Conservation (phyloP, 2,113 vertebrate species). For the Sigmodon hispidus region DNA sequence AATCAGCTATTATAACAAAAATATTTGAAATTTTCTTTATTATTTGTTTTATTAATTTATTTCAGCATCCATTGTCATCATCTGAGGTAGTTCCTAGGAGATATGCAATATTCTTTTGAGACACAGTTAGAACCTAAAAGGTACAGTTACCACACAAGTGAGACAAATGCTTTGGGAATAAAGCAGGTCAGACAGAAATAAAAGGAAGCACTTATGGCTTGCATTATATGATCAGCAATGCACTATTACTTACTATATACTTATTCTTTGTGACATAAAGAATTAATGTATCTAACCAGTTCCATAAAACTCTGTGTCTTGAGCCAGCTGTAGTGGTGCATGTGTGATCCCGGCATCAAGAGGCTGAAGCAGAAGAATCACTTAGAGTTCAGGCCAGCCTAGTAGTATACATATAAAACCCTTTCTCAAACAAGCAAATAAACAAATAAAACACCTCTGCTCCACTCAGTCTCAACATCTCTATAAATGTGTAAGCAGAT, state of each 20-base stretch:
- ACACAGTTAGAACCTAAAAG: conserved; percentile 18
- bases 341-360: not conserved
- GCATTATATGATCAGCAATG: not conserved
- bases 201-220: not conserved
- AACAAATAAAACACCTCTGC: not conserved
- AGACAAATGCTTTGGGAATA: not conserved
- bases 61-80: not conserved
- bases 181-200: not conserved
- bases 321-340: not conserved
- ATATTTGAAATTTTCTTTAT: not conserved
- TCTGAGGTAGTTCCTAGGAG: not conserved
- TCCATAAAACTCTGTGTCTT: not conserved
- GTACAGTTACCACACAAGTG: not conserved
- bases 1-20: conserved; percentile 49
- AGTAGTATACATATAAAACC: not conserved
- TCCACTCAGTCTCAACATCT: not conserved
- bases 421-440: not conserved
- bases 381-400: not conserved
- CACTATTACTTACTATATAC: not conserved
- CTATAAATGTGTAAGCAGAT: not conserved
- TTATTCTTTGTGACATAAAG: not conserved
- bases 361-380: not conserved
- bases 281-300: not conserved
- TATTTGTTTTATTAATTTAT: conserved; percentile 17
- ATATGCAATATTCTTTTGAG: not conserved